Evolutionary conservation across 2,797 vertebrate genomes (phyloP).

Genomic region (Aphelocoma californica): DNA sequence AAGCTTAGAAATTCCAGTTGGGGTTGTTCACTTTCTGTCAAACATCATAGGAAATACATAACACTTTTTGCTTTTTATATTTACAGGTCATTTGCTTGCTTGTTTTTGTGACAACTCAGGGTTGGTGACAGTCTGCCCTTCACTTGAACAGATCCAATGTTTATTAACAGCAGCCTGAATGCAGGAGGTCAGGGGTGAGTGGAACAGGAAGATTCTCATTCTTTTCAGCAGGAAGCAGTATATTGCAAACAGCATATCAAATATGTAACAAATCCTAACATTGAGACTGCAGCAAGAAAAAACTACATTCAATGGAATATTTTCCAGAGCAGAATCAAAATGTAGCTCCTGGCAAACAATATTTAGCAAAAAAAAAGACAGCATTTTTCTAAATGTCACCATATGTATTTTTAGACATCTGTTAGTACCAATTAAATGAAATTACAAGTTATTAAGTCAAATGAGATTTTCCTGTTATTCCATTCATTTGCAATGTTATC

Average conservation of each 20-base stretch:
- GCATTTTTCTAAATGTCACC: background rate
- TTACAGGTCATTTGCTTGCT: background rate
- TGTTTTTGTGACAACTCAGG: background rate
- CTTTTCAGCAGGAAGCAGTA: background rate
- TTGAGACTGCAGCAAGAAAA: background rate
- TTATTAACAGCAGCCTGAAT: background rate
- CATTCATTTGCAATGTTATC: background rate
- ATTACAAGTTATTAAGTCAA: constrained; percentile 3
- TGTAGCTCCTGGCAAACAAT: background rate
- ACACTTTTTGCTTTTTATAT: background rate
- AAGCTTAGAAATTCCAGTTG: background rate
- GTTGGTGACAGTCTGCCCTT: background rate
- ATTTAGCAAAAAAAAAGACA: background rate
- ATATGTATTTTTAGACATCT: background rate
- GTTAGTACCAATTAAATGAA: background rate
- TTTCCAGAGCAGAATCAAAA: background rate
- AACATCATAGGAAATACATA: background rate
- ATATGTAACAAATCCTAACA: background rate
- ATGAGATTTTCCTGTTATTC: background rate
- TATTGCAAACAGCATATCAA: background rate
- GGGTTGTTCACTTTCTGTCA: background rate
- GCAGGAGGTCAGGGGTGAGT: background rate
- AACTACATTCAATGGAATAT: background rate
- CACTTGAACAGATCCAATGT: background rate
- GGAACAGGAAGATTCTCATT: background rate